Evolutionary conservation across 2,888 invertebrate species (phyloP).

Genomic region (Cyclophora punctaria): DNA sequence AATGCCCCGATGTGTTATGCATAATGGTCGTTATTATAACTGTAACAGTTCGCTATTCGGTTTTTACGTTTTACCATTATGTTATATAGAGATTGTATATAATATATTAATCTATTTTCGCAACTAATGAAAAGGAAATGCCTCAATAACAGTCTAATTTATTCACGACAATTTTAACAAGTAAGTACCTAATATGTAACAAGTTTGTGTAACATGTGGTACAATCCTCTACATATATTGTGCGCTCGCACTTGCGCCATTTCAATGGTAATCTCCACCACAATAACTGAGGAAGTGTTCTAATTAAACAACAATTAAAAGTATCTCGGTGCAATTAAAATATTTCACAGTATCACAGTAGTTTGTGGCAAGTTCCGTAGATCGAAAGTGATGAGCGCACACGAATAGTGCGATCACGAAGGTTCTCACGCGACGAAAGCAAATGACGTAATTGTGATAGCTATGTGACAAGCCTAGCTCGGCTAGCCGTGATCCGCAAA

Average conservation of each 20-base stretch:
- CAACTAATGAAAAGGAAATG: too few relatives aligned
- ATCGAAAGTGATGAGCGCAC: constrained; percentile 59
- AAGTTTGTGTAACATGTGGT: too few relatives aligned
- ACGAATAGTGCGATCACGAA: constrained; percentile 24
- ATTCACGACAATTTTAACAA: too few relatives aligned
- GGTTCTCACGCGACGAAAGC: constrained; percentile 69
- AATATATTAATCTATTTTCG: too few relatives aligned
- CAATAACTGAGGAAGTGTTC: constrained; percentile 3
- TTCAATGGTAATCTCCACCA: background rate
- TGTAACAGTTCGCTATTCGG: constrained; percentile 19
- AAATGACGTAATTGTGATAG: constrained; percentile 43
- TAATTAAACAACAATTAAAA: constrained; percentile 1
- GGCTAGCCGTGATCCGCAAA: too few relatives aligned
- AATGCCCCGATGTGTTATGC: constrained; percentile 38
- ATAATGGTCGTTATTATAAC: constrained; percentile 45
- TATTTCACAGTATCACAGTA: constrained; percentile 2
- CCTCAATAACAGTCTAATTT: too few relatives aligned
- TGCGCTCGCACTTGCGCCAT: too few relatives aligned
- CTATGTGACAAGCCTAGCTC: background rate
- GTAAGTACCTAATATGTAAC: too few relatives aligned
- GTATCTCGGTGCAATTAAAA: constrained; percentile 5
- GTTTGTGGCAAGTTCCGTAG: constrained; percentile 36
- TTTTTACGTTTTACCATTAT: too few relatives aligned
- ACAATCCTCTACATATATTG: too few relatives aligned
- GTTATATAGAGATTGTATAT: too few relatives aligned